Evolutionary conservation across 2,888 invertebrate species (phyloP).

Genomic region (Harpalus rufipes): DNA sequence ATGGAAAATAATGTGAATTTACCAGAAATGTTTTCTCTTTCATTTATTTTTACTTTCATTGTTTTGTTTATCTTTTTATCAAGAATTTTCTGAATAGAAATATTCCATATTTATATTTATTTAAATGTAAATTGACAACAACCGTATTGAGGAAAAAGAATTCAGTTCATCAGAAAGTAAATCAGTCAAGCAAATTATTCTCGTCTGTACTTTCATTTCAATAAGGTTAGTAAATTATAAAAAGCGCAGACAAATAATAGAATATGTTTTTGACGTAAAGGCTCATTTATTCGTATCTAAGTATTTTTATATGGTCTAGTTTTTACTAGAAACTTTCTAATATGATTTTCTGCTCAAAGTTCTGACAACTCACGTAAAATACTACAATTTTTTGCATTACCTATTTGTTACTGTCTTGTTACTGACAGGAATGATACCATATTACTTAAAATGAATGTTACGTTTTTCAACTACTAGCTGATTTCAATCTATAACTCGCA

Average conservation of each 20-base stretch:
- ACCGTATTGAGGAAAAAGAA: background rate
- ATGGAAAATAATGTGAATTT: constrained; percentile 26
- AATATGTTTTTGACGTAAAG: constrained; percentile 31
- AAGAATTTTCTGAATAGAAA: background rate
- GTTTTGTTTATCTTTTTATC: background rate
- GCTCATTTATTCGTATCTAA: background rate
- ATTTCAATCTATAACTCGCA: too few species aligned
- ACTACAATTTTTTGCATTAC: background rate
- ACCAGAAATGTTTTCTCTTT: constrained; percentile 27
- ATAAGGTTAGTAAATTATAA: constrained; percentile 32
- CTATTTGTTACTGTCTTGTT: background rate
- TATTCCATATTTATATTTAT: constrained; percentile 12
- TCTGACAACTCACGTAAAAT: constrained; percentile 2
- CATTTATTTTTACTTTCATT: constrained; percentile 41
- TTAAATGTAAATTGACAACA: too few species aligned
- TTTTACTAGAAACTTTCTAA: constrained; percentile 38
- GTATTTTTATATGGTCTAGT: constrained; percentile 27
- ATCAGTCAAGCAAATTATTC: constrained; percentile 26
- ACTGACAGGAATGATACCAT: background rate
- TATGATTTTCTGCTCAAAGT: constrained; percentile 23
- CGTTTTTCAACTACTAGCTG: too few species aligned
- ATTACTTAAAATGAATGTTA: too few species aligned
- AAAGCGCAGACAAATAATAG: constrained; percentile 25
- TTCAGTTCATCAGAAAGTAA: constrained; percentile 29
- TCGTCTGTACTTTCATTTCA: constrained; percentile 40